Percentiles rank a stretch among this genome's conserved stretches.
Conservation (phyloP, 2,797 vertebrate genomes). For the Hypotaenidia philippensis region DNA sequence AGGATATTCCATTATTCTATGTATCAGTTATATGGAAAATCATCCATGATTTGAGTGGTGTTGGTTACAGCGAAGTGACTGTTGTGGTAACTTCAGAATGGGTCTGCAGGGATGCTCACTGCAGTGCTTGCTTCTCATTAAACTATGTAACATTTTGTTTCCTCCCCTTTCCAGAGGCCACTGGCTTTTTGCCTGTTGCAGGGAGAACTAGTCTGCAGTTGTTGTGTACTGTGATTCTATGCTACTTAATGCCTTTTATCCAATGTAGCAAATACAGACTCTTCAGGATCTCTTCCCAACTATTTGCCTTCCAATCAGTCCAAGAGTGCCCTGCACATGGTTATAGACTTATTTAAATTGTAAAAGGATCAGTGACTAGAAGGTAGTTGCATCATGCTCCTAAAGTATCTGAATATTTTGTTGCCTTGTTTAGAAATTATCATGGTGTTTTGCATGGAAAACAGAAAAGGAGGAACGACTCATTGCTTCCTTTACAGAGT, state of each 20-base stretch:
- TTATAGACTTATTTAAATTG: not conserved
- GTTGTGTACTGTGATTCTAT: not conserved
- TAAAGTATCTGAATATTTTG: not conserved
- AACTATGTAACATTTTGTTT: accelerated
- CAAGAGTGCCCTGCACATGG: not conserved
- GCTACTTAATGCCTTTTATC: not conserved
- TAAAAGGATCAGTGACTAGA: not conserved
- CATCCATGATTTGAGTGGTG: not conserved
- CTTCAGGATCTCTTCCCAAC: not conserved
- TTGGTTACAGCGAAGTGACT: not conserved
- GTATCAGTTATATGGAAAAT: not conserved
- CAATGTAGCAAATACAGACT: not conserved
- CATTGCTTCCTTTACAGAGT: not conserved
- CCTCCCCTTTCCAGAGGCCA: not conserved
- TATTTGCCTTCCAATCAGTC: not conserved
- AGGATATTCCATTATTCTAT: too few species aligned
- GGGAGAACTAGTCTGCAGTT: not conserved
- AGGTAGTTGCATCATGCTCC: not conserved
- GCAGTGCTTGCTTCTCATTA: not conserved
- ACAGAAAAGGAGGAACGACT: not conserved
- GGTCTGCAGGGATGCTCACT: not conserved
- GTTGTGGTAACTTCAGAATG: not conserved
- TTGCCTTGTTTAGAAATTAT: not conserved
- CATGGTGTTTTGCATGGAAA: not conserved
- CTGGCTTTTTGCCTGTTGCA: not conserved